Evolutionary conservation across 2,113 vertebrate genomes (phyloP).

Genomic region (Tetrax tetrax): DNA sequence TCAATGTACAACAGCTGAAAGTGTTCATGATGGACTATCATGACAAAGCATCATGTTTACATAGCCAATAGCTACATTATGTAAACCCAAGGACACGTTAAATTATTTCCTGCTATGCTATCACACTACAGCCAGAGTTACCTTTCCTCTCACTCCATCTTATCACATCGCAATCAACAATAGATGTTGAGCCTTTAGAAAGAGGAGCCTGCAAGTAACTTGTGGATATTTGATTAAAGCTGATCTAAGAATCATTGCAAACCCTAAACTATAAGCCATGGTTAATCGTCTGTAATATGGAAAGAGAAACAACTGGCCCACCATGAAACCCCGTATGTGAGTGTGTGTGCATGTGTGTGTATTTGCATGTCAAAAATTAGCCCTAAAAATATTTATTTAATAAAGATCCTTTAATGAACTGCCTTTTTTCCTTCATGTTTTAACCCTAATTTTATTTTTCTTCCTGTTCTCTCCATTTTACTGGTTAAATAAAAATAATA

Average conservation of each 20-base stretch:
- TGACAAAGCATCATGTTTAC: background rate
- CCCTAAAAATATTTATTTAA: background rate
- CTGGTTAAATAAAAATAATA: background rate
- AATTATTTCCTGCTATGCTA: background rate
- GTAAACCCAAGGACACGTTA: background rate
- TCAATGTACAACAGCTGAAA: background rate
- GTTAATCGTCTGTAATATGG: background rate
- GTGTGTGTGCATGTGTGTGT: background rate
- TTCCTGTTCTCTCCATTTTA: background rate
- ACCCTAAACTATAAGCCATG: background rate
- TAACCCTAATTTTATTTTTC: background rate
- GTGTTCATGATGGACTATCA: background rate
- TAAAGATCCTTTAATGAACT: background rate
- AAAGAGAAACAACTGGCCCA: background rate
- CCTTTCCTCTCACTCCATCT: background rate
- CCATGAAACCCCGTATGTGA: fast-evolving
- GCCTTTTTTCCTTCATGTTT: background rate
- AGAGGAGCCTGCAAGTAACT: background rate
- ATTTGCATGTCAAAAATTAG: background rate
- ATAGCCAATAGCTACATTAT: background rate
- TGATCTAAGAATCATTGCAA: background rate
- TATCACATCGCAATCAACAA: background rate
- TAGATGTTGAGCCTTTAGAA: background rate
- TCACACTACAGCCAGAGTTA: background rate
- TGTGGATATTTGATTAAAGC: background rate